Base-by-base conservation (phyloP, 2,113 vertebrate species). In the Xenopus borealis region DNA sequence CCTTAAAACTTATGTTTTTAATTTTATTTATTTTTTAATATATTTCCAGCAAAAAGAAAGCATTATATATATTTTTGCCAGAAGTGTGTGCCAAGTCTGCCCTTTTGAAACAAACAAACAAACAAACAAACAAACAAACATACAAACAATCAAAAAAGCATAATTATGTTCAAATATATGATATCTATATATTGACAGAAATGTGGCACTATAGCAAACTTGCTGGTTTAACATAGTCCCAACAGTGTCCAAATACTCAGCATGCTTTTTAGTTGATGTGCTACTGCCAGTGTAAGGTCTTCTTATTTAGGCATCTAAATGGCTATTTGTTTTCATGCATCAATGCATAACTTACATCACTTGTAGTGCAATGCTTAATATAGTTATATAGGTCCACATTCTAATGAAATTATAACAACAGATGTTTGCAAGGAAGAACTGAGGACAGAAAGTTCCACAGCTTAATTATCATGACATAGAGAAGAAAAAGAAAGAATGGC, bases 311-410 rank as follows among this genome's bases (percentile, higher is more conserved):
- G 95, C 97, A 92, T 92, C 92, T 90, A 97, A 95, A 95, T 93
- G 91, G 94, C 95, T 98, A 98, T 93, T 94, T 94, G 94, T 94
- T 90, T 89, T 95, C 97, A 99, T 98, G 97, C 97, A 98, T 94
- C 95, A 92, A 95, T 95, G 91, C 94, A 97, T 96, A 96, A 94
- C 92, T 94, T 94, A 98, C 96, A 87, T 92, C 94, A 99, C 95
- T 95, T 93, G 94, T 94, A 96, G 96, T 98, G 95, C 95, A 98
- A 94, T 95, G 95, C 92, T 93, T 95, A 94, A 93, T 94, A 94
- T 93, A 92, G 91, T 93, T 93, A 96, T 92, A 93, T 92, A 96
- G 92, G 94, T 95, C 86, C 95, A 97, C 94, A 89, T 94, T 88
- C 92, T 94, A 95, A 94, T 94, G 88, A 96, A 97, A 92, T 95